A percentile compares a stretch with the other conserved stretches of the same genome.
Evolutionary conservation across 1,140 invertebrate genomes (phyloP).

Genomic region (Tetramorium parvispinum): DNA sequence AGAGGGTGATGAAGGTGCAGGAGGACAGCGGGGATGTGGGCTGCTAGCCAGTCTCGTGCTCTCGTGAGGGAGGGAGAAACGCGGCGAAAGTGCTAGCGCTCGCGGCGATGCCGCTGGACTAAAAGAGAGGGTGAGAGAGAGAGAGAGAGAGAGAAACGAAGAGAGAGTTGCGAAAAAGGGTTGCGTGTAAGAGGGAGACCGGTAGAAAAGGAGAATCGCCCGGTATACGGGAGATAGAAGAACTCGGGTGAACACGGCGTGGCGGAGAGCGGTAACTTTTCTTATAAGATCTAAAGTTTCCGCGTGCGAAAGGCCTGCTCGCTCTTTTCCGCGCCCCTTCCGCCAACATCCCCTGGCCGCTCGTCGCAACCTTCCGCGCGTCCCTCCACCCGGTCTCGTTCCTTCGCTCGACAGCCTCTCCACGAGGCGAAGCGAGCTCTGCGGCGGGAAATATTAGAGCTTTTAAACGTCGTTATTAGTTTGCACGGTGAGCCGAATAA

Average conservation of each 20-base stretch:
- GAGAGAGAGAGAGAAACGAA: neutral
- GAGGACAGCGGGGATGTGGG: neutral
- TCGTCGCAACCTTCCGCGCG: neutral
- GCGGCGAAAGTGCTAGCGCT: conserved; percentile 25
- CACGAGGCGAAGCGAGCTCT: conserved; percentile 48
- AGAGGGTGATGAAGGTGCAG: neutral
- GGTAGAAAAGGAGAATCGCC: conserved; percentile 55
- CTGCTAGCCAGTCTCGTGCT: conserved; percentile 31
- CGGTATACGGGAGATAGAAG: conserved; percentile 65
- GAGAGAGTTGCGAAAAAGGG: neutral
- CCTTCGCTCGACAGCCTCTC: neutral
- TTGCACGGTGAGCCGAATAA: conserved; percentile 81
- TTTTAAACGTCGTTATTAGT: conserved; percentile 84
- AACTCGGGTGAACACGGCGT: conserved; percentile 57
- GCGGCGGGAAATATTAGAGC: conserved; percentile 80
- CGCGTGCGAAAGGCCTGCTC: conserved; percentile 76
- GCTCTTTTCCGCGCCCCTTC: conserved; percentile 29
- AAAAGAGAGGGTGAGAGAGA: neutral
- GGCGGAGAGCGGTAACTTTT: conserved; percentile 81
- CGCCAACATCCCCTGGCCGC: conserved; percentile 17
- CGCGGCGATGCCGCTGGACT: neutral
- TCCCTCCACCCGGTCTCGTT: neutral
- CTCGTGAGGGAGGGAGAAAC: conserved; percentile 2
- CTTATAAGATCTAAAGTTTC: conserved; percentile 84
- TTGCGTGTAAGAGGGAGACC: neutral